phyloP scores from a whole-genome alignment of 1,140 invertebrate species.

The Acyrthosiphon pisum region DNA sequence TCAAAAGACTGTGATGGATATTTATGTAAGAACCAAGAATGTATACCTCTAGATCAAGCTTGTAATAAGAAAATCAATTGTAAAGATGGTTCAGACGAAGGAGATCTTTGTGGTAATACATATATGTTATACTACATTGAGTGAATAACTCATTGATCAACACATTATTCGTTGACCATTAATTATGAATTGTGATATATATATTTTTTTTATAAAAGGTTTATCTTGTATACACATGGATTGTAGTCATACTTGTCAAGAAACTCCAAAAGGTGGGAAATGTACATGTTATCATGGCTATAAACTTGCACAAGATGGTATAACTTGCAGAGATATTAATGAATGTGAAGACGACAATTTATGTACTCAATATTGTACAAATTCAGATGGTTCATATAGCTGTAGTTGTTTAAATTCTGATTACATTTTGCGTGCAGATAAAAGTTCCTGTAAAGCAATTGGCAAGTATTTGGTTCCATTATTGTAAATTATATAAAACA shows the following conservation, averaged over 20 bases:
- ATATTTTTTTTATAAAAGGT: constrained; percentile 51
- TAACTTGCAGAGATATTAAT: constrained; percentile 60
- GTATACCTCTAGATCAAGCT: constrained; percentile 61
- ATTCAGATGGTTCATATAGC: constrained; percentile 79
- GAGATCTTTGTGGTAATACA: constrained; percentile 59
- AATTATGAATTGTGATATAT: background rate
- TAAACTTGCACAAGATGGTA: constrained; percentile 58
- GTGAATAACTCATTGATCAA: background rate
- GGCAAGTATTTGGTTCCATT: constrained; percentile 61
- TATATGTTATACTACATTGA: background rate
- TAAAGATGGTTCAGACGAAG: constrained; percentile 60
- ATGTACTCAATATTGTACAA: constrained; percentile 86
- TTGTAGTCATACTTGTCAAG: constrained; percentile 60
- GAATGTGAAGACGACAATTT: constrained; percentile 66
- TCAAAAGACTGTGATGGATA: constrained; percentile 61
- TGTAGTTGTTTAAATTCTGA: constrained; percentile 80
- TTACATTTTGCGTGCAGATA: constrained; percentile 75
- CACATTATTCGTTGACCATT: background rate
- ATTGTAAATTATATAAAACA: background rate
- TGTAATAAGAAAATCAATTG: constrained; percentile 60
- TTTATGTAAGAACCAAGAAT: constrained; percentile 64
- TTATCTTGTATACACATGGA: constrained; percentile 58
- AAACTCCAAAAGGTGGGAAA: constrained; percentile 60
- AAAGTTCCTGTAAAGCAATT: constrained; percentile 72
- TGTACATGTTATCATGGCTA: constrained; percentile 60